Evolutionary conservation across 2,888 invertebrate species (phyloP).

Genomic region (Agrochola lychnidis): DNA sequence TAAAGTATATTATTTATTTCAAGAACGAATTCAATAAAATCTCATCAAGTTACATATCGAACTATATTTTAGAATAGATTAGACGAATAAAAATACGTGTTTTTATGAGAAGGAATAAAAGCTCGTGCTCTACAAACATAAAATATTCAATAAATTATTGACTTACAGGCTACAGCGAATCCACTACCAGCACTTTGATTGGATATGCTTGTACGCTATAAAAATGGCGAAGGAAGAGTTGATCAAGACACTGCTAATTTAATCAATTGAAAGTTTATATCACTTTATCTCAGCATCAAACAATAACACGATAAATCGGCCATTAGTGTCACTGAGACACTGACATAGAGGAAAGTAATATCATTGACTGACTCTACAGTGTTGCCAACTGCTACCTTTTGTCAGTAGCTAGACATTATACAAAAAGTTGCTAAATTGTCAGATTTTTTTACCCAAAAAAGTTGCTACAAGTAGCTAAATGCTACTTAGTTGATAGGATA

Average conservation of each 20-base stretch:
- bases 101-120: background rate
- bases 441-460: too few species aligned
- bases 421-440: too few species aligned
- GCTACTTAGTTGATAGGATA: too few species aligned
- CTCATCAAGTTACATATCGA: background rate
- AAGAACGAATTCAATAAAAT: background rate
- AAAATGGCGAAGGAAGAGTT: constrained; percentile 3
- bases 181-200: constrained; percentile 5
- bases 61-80: background rate
- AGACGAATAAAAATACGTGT: background rate
- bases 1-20: background rate
- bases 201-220: background rate
- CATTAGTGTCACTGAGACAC: background rate
- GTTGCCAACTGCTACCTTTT: too few species aligned
- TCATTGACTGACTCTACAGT: too few species aligned
- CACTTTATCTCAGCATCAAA: constrained; percentile 2
- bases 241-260: background rate
- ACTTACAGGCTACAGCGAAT: constrained; percentile 29
- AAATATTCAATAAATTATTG: background rate
- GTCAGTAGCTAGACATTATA: too few species aligned
- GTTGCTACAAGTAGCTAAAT: too few species aligned
- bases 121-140: background rate
- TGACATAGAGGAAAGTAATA: too few species aligned
- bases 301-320: background rate
- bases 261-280: background rate